Evolutionary conservation across 1,140 invertebrate species (phyloP), one percentile per base, ranked within the genome.

Genomic region (Drosophila simulans): DNA sequence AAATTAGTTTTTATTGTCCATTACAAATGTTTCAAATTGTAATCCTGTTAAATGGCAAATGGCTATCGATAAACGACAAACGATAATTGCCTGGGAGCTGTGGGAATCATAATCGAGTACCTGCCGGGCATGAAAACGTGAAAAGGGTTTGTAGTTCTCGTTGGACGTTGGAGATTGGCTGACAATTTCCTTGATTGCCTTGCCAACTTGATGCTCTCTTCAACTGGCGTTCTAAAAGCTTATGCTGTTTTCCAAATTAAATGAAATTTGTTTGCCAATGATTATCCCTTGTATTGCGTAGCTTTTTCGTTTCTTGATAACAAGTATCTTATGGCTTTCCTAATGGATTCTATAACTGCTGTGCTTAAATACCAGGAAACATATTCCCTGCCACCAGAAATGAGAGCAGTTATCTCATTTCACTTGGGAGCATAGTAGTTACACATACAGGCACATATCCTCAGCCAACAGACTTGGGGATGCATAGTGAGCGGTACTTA

Each of bases 1-100:
- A 45, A 72, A 71, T 72, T 71, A 56, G 55, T 72, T 72, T 70
- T 70, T 45, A 71, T 57, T 72, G 69, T 72, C 69, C 34, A 59
- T 59, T 72, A 46, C 34, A n/a, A 60, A 72, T 73, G 56, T 60
- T 72, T 45, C 39, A 60, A 60, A 60, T 46, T 48, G 69, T 60
- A 72, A 72, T 72, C 68, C 39, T 27, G 70, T 53, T 60, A 72
- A 72, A 59, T 72, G 68, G 17, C 66, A 72, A 59, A 71, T 46
- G 54, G 69, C 27, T 22, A 51, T 72, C 55, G 69, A 59, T 59
- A 70, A 70, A 43, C 65, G 63, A 55, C 48, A 69, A 69, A 69
- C 48, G 48, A 54, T 69, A 54, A 69, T 55, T 55, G 64, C 63
- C 40, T 69, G 48, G 64, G 31, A 43, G 31, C 25, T 51, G 43